phyloP scores from a whole-genome alignment of 2,888 invertebrate genomes.

The Catocala nupta region DNA sequence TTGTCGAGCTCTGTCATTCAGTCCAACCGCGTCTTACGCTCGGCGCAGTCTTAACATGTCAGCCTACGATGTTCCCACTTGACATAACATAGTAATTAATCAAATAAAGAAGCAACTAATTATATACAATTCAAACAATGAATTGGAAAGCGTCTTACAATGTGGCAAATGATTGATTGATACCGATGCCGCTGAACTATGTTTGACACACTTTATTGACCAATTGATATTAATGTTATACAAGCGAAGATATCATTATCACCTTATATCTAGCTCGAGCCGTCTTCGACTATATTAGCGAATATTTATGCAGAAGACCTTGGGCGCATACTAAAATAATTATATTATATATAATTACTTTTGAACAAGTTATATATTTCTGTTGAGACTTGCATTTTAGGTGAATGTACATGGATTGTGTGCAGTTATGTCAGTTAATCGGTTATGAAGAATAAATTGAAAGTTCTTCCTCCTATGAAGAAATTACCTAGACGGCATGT shows the following conservation, averaged over 20 bases:
- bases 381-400: neutral
- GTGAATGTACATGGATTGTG: no score
- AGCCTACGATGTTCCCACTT: no score
- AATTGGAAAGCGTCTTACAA: neutral
- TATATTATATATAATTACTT: neutral
- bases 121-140: no score
- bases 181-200: neutral
- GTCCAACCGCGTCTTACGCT: no score
- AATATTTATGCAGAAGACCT: neutral
- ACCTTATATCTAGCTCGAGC: neutral
- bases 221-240: slow-evolving; percentile 1
- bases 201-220: neutral
- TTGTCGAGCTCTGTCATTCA: no score
- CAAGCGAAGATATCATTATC: slow-evolving; percentile 4
- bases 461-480: no score
- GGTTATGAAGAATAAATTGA: no score
- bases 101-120: no score
- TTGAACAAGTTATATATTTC: neutral
- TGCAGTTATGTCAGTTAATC: no score
- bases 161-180: neutral
- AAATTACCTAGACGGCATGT: no score
- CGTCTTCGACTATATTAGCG: neutral
- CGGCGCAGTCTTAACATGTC: no score
- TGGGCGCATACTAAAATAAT: neutral
- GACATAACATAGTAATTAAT: no score